These are phyloP conservation scores for Drosophila bocqueti DNA, from an alignment of 1,140 invertebrate genomes.

Conservation along the genomic window DNA sequence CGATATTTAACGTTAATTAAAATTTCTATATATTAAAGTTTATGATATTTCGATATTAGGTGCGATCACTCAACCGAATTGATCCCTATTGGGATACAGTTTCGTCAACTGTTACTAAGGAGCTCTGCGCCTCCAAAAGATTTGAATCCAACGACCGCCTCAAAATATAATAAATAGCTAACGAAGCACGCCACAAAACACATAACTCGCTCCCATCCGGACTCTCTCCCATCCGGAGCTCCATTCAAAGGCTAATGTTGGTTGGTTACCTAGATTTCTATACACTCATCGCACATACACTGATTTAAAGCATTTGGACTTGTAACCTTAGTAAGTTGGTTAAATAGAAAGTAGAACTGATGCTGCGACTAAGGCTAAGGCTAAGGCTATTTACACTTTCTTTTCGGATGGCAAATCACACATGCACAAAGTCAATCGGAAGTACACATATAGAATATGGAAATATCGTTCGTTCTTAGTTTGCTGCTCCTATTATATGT, in stretches of 20 bases:
- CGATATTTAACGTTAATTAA: neutral
- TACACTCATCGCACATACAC: slow-evolving; percentile 42
- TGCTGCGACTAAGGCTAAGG: slow-evolving; percentile 36
- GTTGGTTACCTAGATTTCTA: slow-evolving; percentile 31
- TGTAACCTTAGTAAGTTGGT: slow-evolving; percentile 30
- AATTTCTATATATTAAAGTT: neutral
- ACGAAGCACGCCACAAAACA: slow-evolving; percentile 27
- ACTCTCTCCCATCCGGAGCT: neutral
- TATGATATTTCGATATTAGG: neutral
- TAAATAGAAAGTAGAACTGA: slow-evolving; percentile 23
- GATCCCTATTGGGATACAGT: neutral
- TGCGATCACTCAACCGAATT: too few relatives aligned
- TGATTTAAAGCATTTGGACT: slow-evolving; percentile 48
- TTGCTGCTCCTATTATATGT: slow-evolving; percentile 14
- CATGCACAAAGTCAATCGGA: slow-evolving; percentile 49
- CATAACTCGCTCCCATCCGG: neutral
- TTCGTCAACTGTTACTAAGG: neutral
- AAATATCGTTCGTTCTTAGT: slow-evolving; percentile 46
- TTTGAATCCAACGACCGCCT: neutral
- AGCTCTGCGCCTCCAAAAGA: neutral
- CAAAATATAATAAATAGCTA: slow-evolving; percentile 9
- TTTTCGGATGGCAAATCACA: slow-evolving; percentile 31
- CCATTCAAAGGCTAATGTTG: slow-evolving; percentile 32
- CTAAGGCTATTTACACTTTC: slow-evolving; percentile 49
- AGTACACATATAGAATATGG: slow-evolving; percentile 49